A percentile compares a stretch with the other conserved stretches of the same genome.
Conservation (phyloP, 2,113 vertebrate species). For the Otocyon megalotis region DNA sequence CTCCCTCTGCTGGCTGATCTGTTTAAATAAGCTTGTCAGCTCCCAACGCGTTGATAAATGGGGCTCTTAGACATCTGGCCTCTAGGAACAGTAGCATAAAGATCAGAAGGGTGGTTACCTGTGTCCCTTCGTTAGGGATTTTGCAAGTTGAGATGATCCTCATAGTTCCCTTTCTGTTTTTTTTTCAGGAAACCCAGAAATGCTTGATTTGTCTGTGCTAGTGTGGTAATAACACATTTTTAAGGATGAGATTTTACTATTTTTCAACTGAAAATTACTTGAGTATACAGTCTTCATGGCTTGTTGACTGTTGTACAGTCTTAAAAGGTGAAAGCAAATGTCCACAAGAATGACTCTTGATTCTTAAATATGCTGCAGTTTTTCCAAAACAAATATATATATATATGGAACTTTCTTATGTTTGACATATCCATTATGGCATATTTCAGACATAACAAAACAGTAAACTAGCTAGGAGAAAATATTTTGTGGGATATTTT, state of each 20-base stretch:
- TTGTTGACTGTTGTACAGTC: slow-evolving; percentile 47
- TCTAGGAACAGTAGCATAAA: neutral
- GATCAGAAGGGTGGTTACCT: neutral
- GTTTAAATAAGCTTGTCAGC: slow-evolving; percentile 26
- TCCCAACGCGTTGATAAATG: neutral
- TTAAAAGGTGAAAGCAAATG: slow-evolving; percentile 47
- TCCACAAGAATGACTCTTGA: neutral
- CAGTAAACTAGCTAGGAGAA: neutral
- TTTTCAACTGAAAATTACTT: slow-evolving; percentile 66
- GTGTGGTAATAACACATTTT: slow-evolving; percentile 31
- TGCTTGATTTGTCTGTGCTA: neutral
- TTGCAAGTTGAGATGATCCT: neutral
- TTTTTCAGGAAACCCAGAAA: neutral
- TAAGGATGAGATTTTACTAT: slow-evolving; percentile 47
- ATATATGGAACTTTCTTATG: neutral
- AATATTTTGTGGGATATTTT: slow-evolving; percentile 5
- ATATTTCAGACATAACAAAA: slow-evolving; percentile 33
- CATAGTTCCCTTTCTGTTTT: neutral
- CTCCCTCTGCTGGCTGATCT: neutral
- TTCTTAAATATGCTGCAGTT: slow-evolving; percentile 26
- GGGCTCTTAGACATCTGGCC: neutral
- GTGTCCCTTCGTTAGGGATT: neutral
- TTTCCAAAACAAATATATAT: neutral
- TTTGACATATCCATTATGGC: neutral
- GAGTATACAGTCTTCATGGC: neutral